Evolutionary conservation across 2,113 vertebrate species (phyloP), one percentile per base, ranked within the genome.

Genomic region (Passer domesticus): DNA sequence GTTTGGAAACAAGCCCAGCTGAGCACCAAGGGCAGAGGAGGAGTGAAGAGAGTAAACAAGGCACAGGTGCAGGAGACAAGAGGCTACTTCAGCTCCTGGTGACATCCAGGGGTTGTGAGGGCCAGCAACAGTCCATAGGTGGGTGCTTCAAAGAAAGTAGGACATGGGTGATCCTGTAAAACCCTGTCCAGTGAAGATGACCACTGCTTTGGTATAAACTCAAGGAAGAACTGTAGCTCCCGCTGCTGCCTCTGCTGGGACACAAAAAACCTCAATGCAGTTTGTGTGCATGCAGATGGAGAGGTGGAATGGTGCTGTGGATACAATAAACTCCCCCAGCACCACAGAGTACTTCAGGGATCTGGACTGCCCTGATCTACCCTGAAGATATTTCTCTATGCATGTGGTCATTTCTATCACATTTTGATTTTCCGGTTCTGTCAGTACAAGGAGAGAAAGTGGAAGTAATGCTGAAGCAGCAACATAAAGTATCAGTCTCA

Each of bases 371-470:
- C 56, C 72, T 70, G 31, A 79, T 41, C 72, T 62, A 59, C 13
- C 43, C 77, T 49, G 30, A 13, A 6, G 2, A 72, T 14, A 50
- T 11, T 67, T 77, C 58, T 44, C 74, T 44, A 22, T 11, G 35
- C 13, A 17, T 7, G 13, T 4, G 12, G 21, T 53, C 18, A 70
- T 31, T 60, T 64, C 66, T 43, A 60, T 12, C 69, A 76, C 16
- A 46, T 81, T 90, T 79, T 87, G 69, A 87, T 94, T 89, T 89
- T 39, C 55, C 74, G 66, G 35, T 85, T 93, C 83, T 55, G 69
- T 59, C 88, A 62, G 66, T 22, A 18, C 20, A 85, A 94, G 76
- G 69, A 78, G 37, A 93, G 86, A 87, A 92, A 93, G 2, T 31
- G 31, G 82, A 92, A 92, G 77, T 28, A 79, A 81, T 0, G 0